Evolutionary conservation across 2,888 invertebrate species (phyloP).

Genomic region (Gastrophysa polygoni): DNA sequence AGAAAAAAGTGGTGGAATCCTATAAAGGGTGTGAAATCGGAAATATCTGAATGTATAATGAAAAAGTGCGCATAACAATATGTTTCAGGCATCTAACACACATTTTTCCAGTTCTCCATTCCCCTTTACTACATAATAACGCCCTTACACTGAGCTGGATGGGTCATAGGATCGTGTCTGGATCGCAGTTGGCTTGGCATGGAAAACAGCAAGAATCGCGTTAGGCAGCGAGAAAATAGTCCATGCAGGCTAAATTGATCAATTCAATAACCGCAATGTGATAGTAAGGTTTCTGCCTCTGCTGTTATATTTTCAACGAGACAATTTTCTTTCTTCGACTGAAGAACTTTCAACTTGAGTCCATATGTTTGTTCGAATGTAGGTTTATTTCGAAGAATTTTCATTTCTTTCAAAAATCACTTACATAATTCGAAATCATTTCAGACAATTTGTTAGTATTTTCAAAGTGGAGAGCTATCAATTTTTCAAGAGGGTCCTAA

Average conservation of each 20-base stretch:
- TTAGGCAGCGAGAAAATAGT: slow-evolving; percentile 52
- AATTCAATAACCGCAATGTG: slow-evolving; percentile 60
- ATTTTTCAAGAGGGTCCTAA: too few relatives aligned
- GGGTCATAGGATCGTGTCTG: slow-evolving; percentile 56
- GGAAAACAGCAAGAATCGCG: slow-evolving; percentile 42
- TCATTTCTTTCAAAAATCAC: too few relatives aligned
- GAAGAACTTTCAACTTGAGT: too few relatives aligned
- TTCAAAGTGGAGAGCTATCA: too few relatives aligned
- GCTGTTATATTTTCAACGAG: slow-evolving; percentile 56
- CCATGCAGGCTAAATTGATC: slow-evolving; percentile 59
- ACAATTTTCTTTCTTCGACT: slow-evolving; percentile 48
- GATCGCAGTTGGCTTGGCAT: slow-evolving; percentile 49
- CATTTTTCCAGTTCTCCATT: slow-evolving; percentile 56
- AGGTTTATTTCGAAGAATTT: too few relatives aligned
- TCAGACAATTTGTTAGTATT: too few relatives aligned
- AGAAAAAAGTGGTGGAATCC: slow-evolving; percentile 20
- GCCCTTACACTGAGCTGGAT: slow-evolving; percentile 54
- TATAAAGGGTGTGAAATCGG: slow-evolving; percentile 38
- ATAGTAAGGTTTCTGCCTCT: slow-evolving; percentile 56
- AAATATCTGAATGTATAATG: slow-evolving; percentile 51
- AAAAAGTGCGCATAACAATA: slow-evolving; percentile 57
- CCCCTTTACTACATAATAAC: slow-evolving; percentile 59
- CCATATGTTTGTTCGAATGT: too few relatives aligned
- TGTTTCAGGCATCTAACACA: slow-evolving; percentile 56
- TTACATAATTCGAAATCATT: too few relatives aligned